Conservation (phyloP, 2,888 invertebrate species). For the Tetrapedia diversipes region DNA sequence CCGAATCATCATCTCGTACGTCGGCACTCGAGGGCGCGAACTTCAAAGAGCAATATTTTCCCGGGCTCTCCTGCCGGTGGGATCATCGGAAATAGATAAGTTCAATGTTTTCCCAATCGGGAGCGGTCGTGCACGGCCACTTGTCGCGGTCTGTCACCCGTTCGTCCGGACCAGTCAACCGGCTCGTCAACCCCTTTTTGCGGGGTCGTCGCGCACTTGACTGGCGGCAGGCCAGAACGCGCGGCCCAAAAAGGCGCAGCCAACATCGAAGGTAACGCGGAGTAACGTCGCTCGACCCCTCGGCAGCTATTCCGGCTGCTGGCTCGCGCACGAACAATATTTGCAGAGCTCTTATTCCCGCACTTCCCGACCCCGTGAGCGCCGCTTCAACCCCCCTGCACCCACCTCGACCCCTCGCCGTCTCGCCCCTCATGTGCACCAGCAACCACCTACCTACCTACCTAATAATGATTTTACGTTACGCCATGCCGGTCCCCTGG, state of each 20-base stretch:
- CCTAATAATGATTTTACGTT: slow-evolving; percentile 83
- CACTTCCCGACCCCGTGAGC: slow-evolving; percentile 66
- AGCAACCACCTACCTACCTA: slow-evolving; percentile 77
- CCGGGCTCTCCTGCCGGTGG: slow-evolving; percentile 5
- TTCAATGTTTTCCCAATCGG: slow-evolving; percentile 66
- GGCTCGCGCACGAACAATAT: slow-evolving; percentile 80
- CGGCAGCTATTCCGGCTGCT: slow-evolving; percentile 69
- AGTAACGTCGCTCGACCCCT: slow-evolving; percentile 65
- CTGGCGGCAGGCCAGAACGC: slow-evolving; percentile 57
- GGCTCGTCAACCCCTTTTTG: slow-evolving; percentile 59
- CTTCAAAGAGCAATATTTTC: slow-evolving; percentile 53
- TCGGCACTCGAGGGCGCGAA: background rate
- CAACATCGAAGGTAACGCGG: slow-evolving; percentile 67
- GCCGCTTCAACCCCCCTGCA: slow-evolving; percentile 57
- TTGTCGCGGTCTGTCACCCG: slow-evolving; percentile 66
- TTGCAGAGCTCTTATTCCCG: slow-evolving; percentile 81
- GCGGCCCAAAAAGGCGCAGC: slow-evolving; percentile 65
- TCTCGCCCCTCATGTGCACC: slow-evolving; percentile 71
- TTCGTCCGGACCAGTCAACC: slow-evolving; percentile 24
- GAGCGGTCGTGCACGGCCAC: slow-evolving; percentile 54
- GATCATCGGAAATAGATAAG: slow-evolving; percentile 57
- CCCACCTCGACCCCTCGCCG: slow-evolving; percentile 12
- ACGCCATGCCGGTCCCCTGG: slow-evolving; percentile 82
- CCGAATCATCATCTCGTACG: slow-evolving; percentile 27
- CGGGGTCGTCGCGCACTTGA: slow-evolving; percentile 72